Base-by-base conservation (phyloP, 1,140 invertebrate species). In the Gerris buenoi region DNA sequence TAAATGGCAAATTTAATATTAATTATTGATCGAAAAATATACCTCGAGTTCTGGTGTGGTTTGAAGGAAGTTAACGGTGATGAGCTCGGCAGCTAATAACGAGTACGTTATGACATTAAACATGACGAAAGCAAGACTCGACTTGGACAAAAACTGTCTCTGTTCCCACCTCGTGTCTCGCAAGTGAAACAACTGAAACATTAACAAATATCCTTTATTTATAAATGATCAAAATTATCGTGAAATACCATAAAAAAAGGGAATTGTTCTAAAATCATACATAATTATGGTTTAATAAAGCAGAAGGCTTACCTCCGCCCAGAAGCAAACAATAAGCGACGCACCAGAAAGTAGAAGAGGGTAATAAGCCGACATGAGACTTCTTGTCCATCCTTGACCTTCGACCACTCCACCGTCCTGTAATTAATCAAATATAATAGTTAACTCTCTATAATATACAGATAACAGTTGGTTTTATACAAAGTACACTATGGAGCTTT, bases 261-360 rank as follows among this genome's bases (percentile, higher is more conserved):
- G n/a, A n/a, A n/a, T n/a, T n/a, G n/a, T n/a, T n/a, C n/a, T n/a
- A n/a, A n/a, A n/a, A n/a, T n/a, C n/a, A n/a, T n/a, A n/a, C n/a
- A n/a, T n/a, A n/a, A n/a, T n/a, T n/a, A n/a, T n/a, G n/a, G n/a
- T n/a, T n/a, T n/a, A n/a, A n/a, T n/a, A n/a, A n/a, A n/a, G n/a
- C n/a, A n/a, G n/a, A n/a, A n/a, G n/a, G n/a, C n/a, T 71, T 76
- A 91, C 91, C 85, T 96, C 93, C 61, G 92, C 92, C 93, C 93
- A 95, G 76, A 95, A 93, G 77, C 93, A 95, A 70, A 95, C 91
- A 71, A 96, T 89, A 23, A 95, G 82, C 0, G 92, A 95, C 2
- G 90, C 89, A 65, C 91, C 91, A 27, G 91, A 91, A 76, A 95
- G 81, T 18, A 95, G 80, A 27, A 96, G 80, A 2, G 92, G 92